A percentile compares a stretch with the other conserved stretches of the same genome.
phyloP scores from a whole-genome alignment of 2,888 invertebrate genomes.

The Drosophila kanekoi region DNA sequence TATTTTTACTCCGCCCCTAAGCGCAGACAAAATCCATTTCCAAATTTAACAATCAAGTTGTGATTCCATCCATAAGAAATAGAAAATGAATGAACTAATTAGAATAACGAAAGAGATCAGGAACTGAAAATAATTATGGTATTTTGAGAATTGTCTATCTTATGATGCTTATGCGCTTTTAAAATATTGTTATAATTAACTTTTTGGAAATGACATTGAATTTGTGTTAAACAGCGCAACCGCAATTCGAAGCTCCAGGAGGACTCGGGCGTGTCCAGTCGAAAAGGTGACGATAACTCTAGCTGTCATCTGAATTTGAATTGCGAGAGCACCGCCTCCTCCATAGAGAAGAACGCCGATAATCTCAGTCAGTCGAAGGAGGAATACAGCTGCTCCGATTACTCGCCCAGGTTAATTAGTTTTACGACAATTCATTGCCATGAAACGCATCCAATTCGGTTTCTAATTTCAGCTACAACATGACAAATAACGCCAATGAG shows the following conservation, averaged over 20 bases:
- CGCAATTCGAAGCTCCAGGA: slow-evolving; percentile 79
- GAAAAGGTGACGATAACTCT: slow-evolving; percentile 85
- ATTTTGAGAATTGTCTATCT: too few species aligned
- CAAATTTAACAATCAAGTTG: too few species aligned
- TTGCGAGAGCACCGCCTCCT: slow-evolving; percentile 86
- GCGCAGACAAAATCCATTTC: too few species aligned
- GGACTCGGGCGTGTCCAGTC: slow-evolving; percentile 86
- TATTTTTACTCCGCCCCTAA: too few species aligned
- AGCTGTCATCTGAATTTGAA: slow-evolving; percentile 86
- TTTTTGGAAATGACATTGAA: neutral
- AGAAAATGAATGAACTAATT: neutral
- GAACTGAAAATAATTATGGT: too few species aligned
- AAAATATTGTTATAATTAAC: too few species aligned
- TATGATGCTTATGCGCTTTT: too few species aligned
- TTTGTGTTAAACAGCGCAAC: slow-evolving; percentile 59
- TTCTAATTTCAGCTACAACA: slow-evolving; percentile 75
- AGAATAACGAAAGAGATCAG: too few species aligned
- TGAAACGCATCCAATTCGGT: neutral
- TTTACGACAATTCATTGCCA: neutral
- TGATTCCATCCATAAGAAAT: too few species aligned
- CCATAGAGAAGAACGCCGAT: slow-evolving; percentile 82
- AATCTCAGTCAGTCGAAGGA: slow-evolving; percentile 82
- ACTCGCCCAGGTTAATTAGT: slow-evolving; percentile 85
- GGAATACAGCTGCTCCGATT: slow-evolving; percentile 84
- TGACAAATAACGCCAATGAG: slow-evolving; percentile 82